Conservation (phyloP, 2,888 invertebrate genomes). For the Melanostoma scalare region DNA sequence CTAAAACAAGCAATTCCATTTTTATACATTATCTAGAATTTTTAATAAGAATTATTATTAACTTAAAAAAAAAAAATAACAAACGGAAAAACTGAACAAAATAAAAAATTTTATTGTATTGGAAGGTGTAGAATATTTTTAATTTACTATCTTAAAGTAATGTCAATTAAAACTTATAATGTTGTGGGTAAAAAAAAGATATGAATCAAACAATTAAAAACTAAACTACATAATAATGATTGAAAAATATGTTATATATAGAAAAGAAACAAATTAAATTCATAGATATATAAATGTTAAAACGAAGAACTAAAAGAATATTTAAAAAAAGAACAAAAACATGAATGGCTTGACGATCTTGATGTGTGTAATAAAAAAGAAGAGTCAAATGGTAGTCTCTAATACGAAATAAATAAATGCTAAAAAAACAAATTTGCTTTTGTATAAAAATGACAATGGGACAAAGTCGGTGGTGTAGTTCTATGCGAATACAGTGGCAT, state of each 20-base stretch:
- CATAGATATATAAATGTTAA: constrained; percentile 65
- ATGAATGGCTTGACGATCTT: constrained; percentile 46
- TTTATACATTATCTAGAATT: constrained; percentile 71
- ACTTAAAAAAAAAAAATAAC: constrained; percentile 2
- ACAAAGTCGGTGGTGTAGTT: too few species aligned
- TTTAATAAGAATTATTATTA: constrained; percentile 54
- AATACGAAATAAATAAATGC: constrained; percentile 59
- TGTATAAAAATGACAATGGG: not conserved
- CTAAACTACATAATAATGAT: constrained; percentile 36
- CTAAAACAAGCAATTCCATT: constrained; percentile 60
- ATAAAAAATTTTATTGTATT: constrained; percentile 45
- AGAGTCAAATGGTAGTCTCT: constrained; percentile 43
- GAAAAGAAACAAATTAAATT: constrained; percentile 43
- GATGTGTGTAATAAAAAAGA: constrained; percentile 39
- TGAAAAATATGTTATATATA: constrained; percentile 46
- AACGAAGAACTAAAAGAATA: constrained; percentile 15
- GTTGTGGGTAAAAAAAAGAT: constrained; percentile 51
- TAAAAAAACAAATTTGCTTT: constrained; percentile 33
- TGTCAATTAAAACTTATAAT: constrained; percentile 69
- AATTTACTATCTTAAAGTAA: constrained; percentile 66
- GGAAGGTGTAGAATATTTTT: constrained; percentile 60
- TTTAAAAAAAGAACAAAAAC: constrained; percentile 4
- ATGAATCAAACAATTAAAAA: constrained; percentile 11
- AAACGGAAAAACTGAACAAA: constrained; percentile 14
- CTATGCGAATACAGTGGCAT: too few species aligned